A percentile compares a stretch with the other conserved stretches of the same genome.
Evolutionary conservation across 2,888 invertebrate species (phyloP).

Genomic region (Masnerella sp.): DNA sequence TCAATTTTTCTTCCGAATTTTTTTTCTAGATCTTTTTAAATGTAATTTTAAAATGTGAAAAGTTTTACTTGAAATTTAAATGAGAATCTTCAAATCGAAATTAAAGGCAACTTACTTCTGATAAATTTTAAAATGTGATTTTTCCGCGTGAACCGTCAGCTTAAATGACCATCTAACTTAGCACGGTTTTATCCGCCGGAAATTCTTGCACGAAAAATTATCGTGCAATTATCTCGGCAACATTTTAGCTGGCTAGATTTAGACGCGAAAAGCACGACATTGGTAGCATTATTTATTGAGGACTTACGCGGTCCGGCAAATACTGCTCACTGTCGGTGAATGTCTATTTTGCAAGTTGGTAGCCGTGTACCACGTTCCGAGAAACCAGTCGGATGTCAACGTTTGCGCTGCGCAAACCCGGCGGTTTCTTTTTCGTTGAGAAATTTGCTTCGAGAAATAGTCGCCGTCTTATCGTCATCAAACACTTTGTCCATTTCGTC

Average conservation of each 20-base stretch:
- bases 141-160: too few relatives aligned
- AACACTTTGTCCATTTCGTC: constrained; percentile 31
- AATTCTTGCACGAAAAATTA: background rate
- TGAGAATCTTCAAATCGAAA: too few relatives aligned
- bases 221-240: background rate
- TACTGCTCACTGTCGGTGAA: constrained; percentile 64
- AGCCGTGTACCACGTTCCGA: constrained; percentile 62
- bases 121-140: too few relatives aligned
- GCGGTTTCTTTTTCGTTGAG: constrained; percentile 62
- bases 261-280: constrained; percentile 26
- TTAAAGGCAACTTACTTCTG: too few relatives aligned
- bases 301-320: constrained; percentile 61
- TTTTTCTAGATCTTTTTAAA: too few relatives aligned
- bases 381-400: constrained; percentile 64
- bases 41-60: too few relatives aligned
- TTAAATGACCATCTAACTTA: background rate
- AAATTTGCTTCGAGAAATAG: constrained; percentile 63
- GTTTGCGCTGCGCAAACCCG: constrained; percentile 68
- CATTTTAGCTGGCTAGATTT: constrained; percentile 30
- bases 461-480: constrained; percentile 47
- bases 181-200: background rate
- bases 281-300: constrained; percentile 61
- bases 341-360: constrained; percentile 71
- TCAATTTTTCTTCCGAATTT: too few relatives aligned
- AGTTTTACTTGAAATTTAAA: too few relatives aligned